These are phyloP conservation scores for Atrichornis clamosus DNA, from an alignment of 2,113 vertebrate species.

Conservation along the genomic window DNA sequence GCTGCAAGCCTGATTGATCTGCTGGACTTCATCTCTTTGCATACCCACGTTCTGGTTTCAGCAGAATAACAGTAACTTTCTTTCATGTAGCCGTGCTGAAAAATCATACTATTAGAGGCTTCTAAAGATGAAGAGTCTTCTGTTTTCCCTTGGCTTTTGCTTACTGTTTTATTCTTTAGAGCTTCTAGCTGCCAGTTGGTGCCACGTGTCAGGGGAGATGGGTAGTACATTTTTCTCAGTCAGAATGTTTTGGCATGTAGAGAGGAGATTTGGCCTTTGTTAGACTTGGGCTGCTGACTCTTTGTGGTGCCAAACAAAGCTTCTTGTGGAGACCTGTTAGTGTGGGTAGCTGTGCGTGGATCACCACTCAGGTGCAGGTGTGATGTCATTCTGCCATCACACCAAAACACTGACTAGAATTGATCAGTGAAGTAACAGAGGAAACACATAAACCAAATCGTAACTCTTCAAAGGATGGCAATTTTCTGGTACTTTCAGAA, in stretches of 20 bases:
- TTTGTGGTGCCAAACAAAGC: background rate
- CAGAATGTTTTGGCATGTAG: background rate
- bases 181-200: background rate
- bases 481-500: background rate
- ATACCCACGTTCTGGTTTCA: background rate
- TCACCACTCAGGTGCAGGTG: background rate
- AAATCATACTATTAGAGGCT: background rate
- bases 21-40: background rate
- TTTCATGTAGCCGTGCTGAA: background rate
- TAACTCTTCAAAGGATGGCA: background rate
- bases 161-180: background rate
- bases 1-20: background rate
- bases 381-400: background rate
- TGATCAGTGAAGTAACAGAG: background rate
- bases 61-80: background rate
- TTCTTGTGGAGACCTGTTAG: background rate
- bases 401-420: background rate
- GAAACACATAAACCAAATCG: background rate
- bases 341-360: rapidly evolving
- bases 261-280: background rate
- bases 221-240: background rate
- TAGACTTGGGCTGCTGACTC: background rate
- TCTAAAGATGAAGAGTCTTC: background rate
- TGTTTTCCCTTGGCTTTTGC: background rate
- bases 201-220: background rate